A percentile compares a stretch with the other conserved stretches of the same genome.
phyloP scores from a whole-genome alignment of 2,797 vertebrate species.

The Poeciliopsis infans region DNA sequence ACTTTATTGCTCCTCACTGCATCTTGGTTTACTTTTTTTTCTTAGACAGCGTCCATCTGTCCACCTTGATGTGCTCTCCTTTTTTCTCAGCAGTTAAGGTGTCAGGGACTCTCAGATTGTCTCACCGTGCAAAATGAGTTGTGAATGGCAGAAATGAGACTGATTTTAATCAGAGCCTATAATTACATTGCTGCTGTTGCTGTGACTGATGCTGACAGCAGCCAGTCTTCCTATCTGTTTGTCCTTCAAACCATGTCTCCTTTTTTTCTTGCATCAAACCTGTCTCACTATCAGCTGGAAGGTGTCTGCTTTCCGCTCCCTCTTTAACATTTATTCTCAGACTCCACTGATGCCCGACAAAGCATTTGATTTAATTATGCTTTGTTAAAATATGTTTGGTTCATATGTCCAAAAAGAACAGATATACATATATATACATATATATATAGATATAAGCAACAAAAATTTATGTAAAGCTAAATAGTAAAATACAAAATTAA shows the following conservation, averaged over 20 bases:
- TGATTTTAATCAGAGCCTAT: constrained; percentile 77
- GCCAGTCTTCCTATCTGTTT: constrained; percentile 62
- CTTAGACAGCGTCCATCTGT: constrained; percentile 29
- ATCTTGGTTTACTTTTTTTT: constrained; percentile 19
- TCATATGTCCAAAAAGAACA: background rate
- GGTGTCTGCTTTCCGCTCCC: constrained; percentile 24
- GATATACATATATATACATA: no score
- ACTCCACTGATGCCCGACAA: constrained; percentile 16
- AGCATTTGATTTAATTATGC: constrained; percentile 18
- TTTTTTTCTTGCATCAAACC: constrained; percentile 51
- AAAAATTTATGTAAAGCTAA: no score
- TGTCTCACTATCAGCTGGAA: constrained; percentile 53
- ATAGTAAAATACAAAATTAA: background rate
- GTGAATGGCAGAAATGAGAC: constrained; percentile 74
- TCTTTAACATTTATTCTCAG: constrained; percentile 27
- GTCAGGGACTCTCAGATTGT: constrained; percentile 44
- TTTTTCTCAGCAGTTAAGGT: constrained; percentile 33
- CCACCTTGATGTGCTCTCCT: constrained; percentile 39
- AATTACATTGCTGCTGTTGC: constrained; percentile 71
- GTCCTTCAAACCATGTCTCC: constrained; percentile 68
- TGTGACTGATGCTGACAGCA: constrained; percentile 70
- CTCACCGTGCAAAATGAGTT: constrained; percentile 62
- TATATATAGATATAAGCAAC: background rate
- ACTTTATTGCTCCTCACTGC: background rate
- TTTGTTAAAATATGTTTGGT: background rate